Base-by-base conservation (phyloP, 2,888 invertebrate species). In the Falcaria lacertinaria region DNA sequence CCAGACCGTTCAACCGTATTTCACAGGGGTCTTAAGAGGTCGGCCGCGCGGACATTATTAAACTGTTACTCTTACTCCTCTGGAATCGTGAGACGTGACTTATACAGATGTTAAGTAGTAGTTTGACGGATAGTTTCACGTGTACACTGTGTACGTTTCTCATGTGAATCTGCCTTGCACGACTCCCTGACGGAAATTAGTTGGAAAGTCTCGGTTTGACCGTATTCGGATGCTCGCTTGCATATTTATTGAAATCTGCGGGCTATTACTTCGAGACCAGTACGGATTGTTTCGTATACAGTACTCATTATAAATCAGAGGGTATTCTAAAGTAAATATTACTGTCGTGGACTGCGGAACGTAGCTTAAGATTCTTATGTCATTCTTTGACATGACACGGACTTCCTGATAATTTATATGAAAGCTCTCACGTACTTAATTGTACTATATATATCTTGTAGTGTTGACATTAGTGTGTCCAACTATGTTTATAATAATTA, bases 81-180 rank as follows among this genome's bases (percentile, higher is more conserved):
- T 72, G 64, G 76, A 80, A 72, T 84, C 85, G 83, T 81, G 82
- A 80, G 73, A 78, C 88, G 88, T 89, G 88, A 87, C 86, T 87
- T 88, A 88, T 87, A 87, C 80, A 83, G 83, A 87, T 86, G 80
- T 84, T 85, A 83, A 84, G 75, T 74, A 87, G 81, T 78, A 68
- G 77, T 84, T 86, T 88, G 88, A 89, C 86, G 79, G 86, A 89
- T 88, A 76, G 84, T 75, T 80, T 75, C 79, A 80, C 80, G 80
- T 82, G 83, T 81, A 77, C 74, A 68, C 70, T 73, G 76, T 77
- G 80, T 75, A 75, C 78, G 76, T 80, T 78, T 81, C 86, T 80
- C 81, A 83, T 85, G 83, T 80, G 84, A 81, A 81, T 82, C 80
- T 75, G 70, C 77, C 60, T 68, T 54, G 79, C 85, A 86, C 85